Evolutionary conservation across 2,797 vertebrate species (phyloP).

Genomic region (Lophotriccus pileatus): DNA sequence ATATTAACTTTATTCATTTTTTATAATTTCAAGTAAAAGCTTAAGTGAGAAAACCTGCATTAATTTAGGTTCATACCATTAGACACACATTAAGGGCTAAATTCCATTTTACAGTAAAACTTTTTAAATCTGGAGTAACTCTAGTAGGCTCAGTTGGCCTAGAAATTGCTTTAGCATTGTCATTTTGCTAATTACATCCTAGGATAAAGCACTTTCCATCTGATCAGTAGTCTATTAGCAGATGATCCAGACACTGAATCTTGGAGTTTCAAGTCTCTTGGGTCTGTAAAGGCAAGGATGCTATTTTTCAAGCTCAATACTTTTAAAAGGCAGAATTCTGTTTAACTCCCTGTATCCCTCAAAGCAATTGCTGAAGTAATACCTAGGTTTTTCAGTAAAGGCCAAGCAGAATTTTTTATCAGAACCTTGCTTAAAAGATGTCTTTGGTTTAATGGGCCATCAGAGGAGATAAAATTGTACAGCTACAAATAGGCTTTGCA

Average conservation of each 20-base stretch:
- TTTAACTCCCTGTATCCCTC: background rate
- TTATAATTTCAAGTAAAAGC: constrained; percentile 13
- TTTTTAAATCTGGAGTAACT: background rate
- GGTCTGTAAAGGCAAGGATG: background rate
- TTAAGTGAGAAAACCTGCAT: background rate
- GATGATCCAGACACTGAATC: background rate
- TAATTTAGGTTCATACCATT: background rate
- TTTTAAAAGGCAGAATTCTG: background rate
- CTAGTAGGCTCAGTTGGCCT: background rate
- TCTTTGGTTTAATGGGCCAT: background rate
- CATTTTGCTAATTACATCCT: constrained; percentile 21
- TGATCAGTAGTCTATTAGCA: background rate
- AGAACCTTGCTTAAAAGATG: background rate
- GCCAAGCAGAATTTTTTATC: background rate
- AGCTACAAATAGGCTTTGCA: background rate
- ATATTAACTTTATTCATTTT: background rate
- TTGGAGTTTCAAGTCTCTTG: background rate
- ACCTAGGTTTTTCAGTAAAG: background rate
- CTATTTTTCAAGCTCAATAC: background rate
- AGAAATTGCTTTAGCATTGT: constrained; percentile 15
- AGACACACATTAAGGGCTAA: background rate
- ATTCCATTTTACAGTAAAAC: background rate
- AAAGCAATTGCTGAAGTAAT: background rate
- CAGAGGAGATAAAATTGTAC: background rate
- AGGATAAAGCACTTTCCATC: constrained; percentile 2